Evolutionary conservation across 2,888 invertebrate species (phyloP).

Genomic region (Seira musarum): DNA sequence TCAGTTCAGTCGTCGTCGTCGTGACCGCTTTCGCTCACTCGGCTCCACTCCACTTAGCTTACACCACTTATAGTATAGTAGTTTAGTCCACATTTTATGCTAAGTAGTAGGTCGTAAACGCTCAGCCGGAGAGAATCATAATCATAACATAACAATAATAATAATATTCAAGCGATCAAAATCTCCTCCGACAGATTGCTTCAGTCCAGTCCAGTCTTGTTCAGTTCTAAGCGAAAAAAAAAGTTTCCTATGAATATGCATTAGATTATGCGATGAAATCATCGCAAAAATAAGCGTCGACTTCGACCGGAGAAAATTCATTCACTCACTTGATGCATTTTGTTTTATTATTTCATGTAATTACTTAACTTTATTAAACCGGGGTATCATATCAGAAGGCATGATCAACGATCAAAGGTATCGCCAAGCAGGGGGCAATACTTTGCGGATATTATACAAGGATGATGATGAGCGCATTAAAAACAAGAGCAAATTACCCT

Average conservation of each 20-base stretch:
- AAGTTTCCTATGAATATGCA: too few relatives aligned
- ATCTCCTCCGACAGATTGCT: neutral
- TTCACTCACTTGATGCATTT: slow-evolving; percentile 39
- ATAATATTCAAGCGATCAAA: slow-evolving; percentile 50
- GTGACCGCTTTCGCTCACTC: too few relatives aligned
- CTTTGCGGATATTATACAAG: slow-evolving; percentile 45
- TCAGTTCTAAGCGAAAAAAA: neutral
- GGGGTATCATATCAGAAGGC: slow-evolving; percentile 47
- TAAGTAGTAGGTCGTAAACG: slow-evolving; percentile 36
- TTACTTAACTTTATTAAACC: slow-evolving; percentile 60
- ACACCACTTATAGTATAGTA: too few relatives aligned
- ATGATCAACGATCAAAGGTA: slow-evolving; percentile 49
- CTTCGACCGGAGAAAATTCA: neutral
- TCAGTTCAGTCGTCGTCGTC: too few relatives aligned
- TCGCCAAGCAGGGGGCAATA: slow-evolving; percentile 55
- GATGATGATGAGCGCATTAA: slow-evolving; percentile 34
- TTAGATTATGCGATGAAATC: too few relatives aligned
- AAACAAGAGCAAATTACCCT: slow-evolving; percentile 56
- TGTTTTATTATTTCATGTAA: slow-evolving; percentile 35
- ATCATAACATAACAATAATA: too few relatives aligned
- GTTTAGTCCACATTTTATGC: neutral
- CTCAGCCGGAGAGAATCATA: slow-evolving; percentile 28
- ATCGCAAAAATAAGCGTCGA: neutral
- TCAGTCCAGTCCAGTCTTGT: neutral
- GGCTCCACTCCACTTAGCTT: too few relatives aligned